Evolutionary conservation across 2,797 vertebrate genomes (phyloP).

Genomic region (Trematomus bernacchii): DNA sequence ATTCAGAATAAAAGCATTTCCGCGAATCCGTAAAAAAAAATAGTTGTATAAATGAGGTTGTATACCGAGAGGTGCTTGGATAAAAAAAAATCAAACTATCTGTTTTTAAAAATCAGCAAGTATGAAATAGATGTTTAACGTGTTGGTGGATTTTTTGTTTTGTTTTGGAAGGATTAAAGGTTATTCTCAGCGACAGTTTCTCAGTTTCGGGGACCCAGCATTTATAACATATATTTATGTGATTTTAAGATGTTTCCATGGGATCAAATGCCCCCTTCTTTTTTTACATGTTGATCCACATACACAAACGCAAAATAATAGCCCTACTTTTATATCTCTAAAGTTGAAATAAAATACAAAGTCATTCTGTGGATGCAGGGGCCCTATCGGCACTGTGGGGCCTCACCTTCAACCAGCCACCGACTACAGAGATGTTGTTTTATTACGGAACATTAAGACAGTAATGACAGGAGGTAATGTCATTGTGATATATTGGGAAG

Average conservation of each 20-base stretch:
- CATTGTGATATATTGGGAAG: background rate
- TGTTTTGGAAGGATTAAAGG: background rate
- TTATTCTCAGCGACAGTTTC: background rate
- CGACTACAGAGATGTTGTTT: background rate
- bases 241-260: background rate
- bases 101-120: background rate
- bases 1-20: background rate
- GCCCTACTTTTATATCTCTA: background rate
- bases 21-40: background rate
- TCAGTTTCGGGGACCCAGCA: background rate
- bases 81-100: background rate
- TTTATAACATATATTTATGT: background rate
- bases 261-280: constrained; percentile 2
- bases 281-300: background rate
- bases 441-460: background rate
- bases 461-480: background rate
- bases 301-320: background rate
- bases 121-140: background rate
- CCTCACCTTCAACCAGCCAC: background rate
- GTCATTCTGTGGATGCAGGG: background rate
- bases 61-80: background rate
- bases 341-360: background rate
- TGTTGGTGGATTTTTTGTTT: background rate
- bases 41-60: background rate
- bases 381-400: constrained; percentile 36